Conservation (phyloP, 2,888 invertebrate species). For the Tetranychus piercei region DNA sequence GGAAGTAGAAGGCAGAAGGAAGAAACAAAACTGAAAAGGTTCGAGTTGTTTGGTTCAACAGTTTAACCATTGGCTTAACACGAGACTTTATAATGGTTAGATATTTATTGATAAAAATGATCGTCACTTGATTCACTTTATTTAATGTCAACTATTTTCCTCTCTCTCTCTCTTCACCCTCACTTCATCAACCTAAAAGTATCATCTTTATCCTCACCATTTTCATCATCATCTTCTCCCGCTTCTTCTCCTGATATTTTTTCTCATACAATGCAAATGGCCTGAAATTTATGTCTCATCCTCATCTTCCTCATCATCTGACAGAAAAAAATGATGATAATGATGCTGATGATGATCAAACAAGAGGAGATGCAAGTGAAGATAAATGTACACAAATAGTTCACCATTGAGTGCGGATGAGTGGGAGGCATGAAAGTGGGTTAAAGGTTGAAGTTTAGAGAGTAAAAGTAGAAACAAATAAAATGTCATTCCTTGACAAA, state of each 20-base stretch:
- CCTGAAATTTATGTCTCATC: conserved; percentile 11
- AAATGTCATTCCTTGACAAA: not conserved
- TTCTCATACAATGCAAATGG: conserved; percentile 17
- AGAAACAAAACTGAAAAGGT: no score
- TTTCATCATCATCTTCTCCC: conserved; percentile 49
- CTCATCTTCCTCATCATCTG: not conserved
- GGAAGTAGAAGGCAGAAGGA: no score
- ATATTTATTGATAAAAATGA: conserved; percentile 8
- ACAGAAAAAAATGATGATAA: not conserved
- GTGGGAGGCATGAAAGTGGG: no score
- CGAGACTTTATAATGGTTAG: not conserved
- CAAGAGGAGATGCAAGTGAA: not conserved
- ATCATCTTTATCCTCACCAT: not conserved
- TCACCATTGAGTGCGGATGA: no score
- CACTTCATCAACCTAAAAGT: no score
- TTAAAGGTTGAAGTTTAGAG: no score
- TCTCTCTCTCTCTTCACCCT: no score
- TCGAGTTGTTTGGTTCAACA: not conserved
- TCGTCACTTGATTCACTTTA: not conserved
- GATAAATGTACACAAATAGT: not conserved
- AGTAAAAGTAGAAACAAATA: not conserved
- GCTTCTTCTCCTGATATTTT: conserved; percentile 56
- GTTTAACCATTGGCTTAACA: conserved; percentile 2
- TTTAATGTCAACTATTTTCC: not conserved
- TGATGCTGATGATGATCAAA: not conserved